A percentile compares a stretch with the other conserved stretches of the same genome.
Evolutionary conservation across 2,888 invertebrate genomes (phyloP).

Genomic region (Syrista parreyssii): DNA sequence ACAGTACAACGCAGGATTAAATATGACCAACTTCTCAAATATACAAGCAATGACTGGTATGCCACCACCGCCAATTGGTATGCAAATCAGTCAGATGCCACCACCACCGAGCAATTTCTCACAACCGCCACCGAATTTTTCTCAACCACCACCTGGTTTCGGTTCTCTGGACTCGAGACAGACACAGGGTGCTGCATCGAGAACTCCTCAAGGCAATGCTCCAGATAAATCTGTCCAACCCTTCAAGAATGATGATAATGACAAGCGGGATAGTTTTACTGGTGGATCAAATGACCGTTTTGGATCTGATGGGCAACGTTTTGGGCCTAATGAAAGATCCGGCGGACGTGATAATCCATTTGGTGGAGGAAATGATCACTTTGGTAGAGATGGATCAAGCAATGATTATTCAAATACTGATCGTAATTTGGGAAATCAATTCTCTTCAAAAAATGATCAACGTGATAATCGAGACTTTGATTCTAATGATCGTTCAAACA

Average conservation of each 20-base stretch:
- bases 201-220: constrained; percentile 20
- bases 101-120: constrained; percentile 41
- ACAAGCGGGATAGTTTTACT: constrained; percentile 11
- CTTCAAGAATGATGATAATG: constrained; percentile 3
- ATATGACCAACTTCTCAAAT: constrained; percentile 32
- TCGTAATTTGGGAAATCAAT: constrained; percentile 23
- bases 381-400: constrained; percentile 18
- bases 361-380: constrained; percentile 22
- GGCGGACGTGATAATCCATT: constrained; percentile 17
- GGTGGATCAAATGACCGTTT: background rate
- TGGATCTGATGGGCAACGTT: constrained; percentile 22
- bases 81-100: constrained; percentile 24
- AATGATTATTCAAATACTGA: constrained; percentile 27
- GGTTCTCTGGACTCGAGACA: constrained; percentile 5
- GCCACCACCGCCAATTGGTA: constrained; percentile 33
- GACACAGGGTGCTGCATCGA: constrained; percentile 5
- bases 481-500: background rate
- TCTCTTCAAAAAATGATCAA: constrained; percentile 8
- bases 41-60: constrained; percentile 33
- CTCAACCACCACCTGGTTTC: constrained; percentile 38
- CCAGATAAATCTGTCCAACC: constrained; percentile 9
- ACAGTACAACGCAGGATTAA: constrained; percentile 52
- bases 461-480: background rate
- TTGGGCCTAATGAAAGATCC: constrained; percentile 10
- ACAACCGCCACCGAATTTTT: constrained; percentile 46